These are phyloP conservation scores for Oligia fasciuncula DNA, from an alignment of 2,888 invertebrate species.

Conservation along the genomic window DNA sequence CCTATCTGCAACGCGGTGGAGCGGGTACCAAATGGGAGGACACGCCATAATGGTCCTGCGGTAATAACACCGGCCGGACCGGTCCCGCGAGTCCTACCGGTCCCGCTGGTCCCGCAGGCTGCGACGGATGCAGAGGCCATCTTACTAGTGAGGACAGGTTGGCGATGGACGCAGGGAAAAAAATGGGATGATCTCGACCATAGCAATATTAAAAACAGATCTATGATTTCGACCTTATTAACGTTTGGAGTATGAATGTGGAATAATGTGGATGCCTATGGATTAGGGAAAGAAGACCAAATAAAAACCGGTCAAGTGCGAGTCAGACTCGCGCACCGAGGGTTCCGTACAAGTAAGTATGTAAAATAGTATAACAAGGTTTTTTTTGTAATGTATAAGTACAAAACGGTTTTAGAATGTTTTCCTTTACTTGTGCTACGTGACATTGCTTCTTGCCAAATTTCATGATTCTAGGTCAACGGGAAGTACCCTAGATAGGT, in stretches of 20 bases:
- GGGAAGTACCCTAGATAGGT: no score
- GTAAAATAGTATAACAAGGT: no score
- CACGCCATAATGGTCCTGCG: conserved; percentile 4
- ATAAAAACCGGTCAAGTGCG: not conserved
- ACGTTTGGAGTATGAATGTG: not conserved
- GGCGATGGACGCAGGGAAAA: not conserved
- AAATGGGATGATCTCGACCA: not conserved
- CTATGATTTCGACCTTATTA: no score
- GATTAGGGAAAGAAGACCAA: not conserved
- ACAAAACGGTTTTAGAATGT: no score
- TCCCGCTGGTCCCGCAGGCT: not conserved
- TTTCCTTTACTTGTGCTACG: no score
- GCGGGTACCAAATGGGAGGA: conserved; percentile 8
- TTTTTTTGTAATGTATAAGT: no score
- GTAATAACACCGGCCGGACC: conserved; percentile 25
- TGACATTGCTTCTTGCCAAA: no score
- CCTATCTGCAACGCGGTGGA: not conserved
- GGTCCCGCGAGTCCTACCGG: not conserved
- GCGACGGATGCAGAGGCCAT: not conserved
- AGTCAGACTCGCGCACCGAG: no score
- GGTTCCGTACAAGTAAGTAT: no score
- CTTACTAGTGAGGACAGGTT: not conserved
- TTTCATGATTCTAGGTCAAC: no score
- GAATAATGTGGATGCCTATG: no score
- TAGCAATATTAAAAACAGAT: not conserved